Percentiles rank a stretch among this genome's conserved stretches.
These are phyloP conservation scores for Drosophila ficusphila DNA, from an alignment of 1,140 invertebrate species.

Conservation along the genomic window DNA sequence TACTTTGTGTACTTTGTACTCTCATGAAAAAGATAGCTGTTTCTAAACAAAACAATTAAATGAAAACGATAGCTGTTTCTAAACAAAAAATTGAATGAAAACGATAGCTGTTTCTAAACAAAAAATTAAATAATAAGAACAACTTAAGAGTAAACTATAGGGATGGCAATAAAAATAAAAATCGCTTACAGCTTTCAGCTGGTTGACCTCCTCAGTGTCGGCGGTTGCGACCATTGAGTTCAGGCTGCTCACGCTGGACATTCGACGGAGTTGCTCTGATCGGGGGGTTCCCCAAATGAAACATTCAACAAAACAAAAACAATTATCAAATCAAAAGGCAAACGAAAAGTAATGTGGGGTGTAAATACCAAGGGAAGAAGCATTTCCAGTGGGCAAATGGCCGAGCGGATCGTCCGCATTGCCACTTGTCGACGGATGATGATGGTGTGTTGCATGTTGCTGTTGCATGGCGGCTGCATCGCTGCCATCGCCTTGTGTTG, in stretches of 20 bases:
- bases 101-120: too few species aligned
- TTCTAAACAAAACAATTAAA: too few species aligned
- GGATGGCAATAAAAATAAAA: constrained; percentile 24
- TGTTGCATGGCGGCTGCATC: constrained; percentile 7
- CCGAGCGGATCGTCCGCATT: constrained; percentile 68
- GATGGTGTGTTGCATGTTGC: too few species aligned
- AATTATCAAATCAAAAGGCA: constrained; percentile 34
- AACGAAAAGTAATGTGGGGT: constrained; percentile 59
- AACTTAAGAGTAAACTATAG: background rate
- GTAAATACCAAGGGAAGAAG: constrained; percentile 81
- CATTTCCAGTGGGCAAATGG: constrained; percentile 82
- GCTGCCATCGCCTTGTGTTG: background rate
- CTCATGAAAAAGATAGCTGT: too few species aligned
- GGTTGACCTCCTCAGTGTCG: constrained; percentile 82
- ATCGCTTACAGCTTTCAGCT: constrained; percentile 84
- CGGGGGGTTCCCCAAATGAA: constrained; percentile 7
- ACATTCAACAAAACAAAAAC: constrained; percentile 5
- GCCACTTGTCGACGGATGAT: too few species aligned
- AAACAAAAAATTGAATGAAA: background rate
- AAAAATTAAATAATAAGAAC: background rate
- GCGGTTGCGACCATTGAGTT: constrained; percentile 37
- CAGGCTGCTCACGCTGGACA: constrained; percentile 72
- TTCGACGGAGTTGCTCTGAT: constrained; percentile 73
- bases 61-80: too few species aligned
- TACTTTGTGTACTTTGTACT: too few species aligned